phyloP scores from a whole-genome alignment of 1,140 invertebrate species.

The Coboldia fuscipes region DNA sequence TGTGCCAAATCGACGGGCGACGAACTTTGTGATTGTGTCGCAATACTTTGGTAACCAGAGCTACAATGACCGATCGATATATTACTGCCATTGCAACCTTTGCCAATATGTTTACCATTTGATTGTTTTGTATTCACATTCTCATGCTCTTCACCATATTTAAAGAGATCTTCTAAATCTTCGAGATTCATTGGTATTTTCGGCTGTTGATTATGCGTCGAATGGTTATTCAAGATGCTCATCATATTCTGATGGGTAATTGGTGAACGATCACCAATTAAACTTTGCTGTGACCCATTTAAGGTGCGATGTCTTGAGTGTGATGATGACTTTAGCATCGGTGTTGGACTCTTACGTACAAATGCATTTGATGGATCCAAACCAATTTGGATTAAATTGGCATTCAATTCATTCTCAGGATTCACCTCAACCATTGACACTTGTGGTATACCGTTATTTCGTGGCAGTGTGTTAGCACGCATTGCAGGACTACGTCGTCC shows the following conservation, averaged over 20 bases:
- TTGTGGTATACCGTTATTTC: slow-evolving; percentile 22
- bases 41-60: slow-evolving; percentile 78
- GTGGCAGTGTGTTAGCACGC: slow-evolving; percentile 41
- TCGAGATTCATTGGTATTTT: slow-evolving; percentile 35
- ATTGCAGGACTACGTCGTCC: slow-evolving; percentile 11
- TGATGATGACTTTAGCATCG: slow-evolving; percentile 16
- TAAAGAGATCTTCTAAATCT: slow-evolving; percentile 46
- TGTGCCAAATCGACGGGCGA: slow-evolving; percentile 57
- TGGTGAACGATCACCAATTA: slow-evolving; percentile 11
- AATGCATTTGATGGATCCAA: slow-evolving; percentile 29
- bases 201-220: slow-evolving; percentile 13
- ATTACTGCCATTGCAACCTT: slow-evolving; percentile 45
- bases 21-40: slow-evolving; percentile 72
- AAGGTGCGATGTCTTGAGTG: slow-evolving; percentile 6
- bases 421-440: slow-evolving; percentile 1
- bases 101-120: slow-evolving; percentile 23
- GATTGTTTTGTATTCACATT: slow-evolving; percentile 26
- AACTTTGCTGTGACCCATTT: slow-evolving; percentile 7
- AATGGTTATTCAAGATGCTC: slow-evolving; percentile 9
- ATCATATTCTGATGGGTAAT: slow-evolving; percentile 22
- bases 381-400: slow-evolving; percentile 22
- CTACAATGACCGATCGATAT: slow-evolving; percentile 69
- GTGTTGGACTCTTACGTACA: slow-evolving; percentile 30
- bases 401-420: slow-evolving; percentile 11
- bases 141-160: slow-evolving; percentile 39